phyloP scores from a whole-genome alignment of 35 echinoderm and acorn worm genomes.

The Patiria miniata region DNA sequence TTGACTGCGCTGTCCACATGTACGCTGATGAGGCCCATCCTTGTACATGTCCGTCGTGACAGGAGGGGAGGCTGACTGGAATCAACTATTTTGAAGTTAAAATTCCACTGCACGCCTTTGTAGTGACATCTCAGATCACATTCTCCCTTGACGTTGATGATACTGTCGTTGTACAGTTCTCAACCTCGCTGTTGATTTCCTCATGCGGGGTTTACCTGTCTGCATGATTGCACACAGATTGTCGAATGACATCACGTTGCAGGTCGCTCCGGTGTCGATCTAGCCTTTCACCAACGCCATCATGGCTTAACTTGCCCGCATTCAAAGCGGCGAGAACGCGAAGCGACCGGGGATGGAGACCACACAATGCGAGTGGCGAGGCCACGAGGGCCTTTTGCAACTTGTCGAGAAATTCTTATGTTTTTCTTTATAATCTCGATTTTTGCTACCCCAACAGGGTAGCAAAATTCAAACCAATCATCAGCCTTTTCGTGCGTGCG shows the following conservation, averaged over 20 bases:
- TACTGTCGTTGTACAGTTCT: slow-evolving; percentile 24
- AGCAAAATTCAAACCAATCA: no score
- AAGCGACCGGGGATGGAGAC: no score
- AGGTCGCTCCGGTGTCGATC: slow-evolving; percentile 36
- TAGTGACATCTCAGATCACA: slow-evolving; percentile 13
- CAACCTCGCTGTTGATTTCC: not conserved
- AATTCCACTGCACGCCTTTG: not conserved
- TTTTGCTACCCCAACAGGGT: no score
- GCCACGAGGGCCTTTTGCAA: not conserved
- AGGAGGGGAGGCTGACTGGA: no score
- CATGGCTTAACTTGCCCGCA: no score
- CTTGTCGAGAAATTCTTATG: no score
- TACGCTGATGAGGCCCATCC: slow-evolving; percentile 1
- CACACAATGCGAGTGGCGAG: no score
- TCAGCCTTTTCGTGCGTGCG: no score
- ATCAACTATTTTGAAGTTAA: slow-evolving; percentile 20
- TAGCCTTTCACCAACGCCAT: slow-evolving; percentile 4
- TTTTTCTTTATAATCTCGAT: no score
- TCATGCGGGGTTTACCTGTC: slow-evolving; percentile 1
- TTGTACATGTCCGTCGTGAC: not conserved
- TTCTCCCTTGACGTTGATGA: slow-evolving; percentile 23
- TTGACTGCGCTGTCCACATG: not conserved
- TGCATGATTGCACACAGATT: not conserved
- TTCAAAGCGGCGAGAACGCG: no score
- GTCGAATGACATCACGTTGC: slow-evolving; percentile 29